These are phyloP conservation scores for Neria commutata DNA, from an alignment of 2,888 invertebrate species.

Conservation along the genomic window DNA sequence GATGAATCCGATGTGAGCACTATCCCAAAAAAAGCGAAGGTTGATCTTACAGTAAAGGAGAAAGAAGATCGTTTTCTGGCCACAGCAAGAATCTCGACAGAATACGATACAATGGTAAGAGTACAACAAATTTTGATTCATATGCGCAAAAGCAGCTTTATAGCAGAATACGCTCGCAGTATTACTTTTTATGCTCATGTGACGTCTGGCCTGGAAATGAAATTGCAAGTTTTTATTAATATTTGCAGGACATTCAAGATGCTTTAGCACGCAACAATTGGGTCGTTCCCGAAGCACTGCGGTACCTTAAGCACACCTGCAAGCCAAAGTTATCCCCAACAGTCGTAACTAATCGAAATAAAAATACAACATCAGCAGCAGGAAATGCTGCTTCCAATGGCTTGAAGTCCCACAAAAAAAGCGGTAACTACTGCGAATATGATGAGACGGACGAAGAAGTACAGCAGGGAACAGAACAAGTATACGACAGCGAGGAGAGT, in stretches of 20 bases:
- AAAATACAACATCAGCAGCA: conserved; percentile 11
- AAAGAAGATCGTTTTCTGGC: conserved; percentile 59
- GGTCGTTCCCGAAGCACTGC: conserved; percentile 58
- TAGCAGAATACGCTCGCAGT: too few relatives aligned
- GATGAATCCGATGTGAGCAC: conserved; percentile 47
- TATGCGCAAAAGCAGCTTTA: too few relatives aligned
- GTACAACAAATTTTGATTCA: too few relatives aligned
- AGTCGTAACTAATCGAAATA: conserved; percentile 1
- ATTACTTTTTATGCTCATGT: too few relatives aligned
- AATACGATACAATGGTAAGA: conserved; percentile 60
- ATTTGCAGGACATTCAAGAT: conserved; percentile 61
- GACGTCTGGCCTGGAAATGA: too few relatives aligned
- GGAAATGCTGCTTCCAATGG: conserved; percentile 40
- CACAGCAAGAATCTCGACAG: conserved; percentile 54
- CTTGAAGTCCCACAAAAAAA: conserved; percentile 25
- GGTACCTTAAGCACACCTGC: conserved; percentile 52
- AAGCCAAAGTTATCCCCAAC: conserved; percentile 39
- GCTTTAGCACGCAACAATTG: conserved; percentile 59
- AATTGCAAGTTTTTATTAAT: too few relatives aligned
- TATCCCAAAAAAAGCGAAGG: conserved; percentile 50
- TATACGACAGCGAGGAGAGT: conserved; percentile 61
- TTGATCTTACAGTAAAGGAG: conserved; percentile 52
- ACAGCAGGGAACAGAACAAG: conserved; percentile 50
- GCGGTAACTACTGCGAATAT: conserved; percentile 45
- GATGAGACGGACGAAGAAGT: conserved; percentile 53